phyloP scores from a whole-genome alignment of 2,888 invertebrate genomes.

The Tuta absoluta region DNA sequence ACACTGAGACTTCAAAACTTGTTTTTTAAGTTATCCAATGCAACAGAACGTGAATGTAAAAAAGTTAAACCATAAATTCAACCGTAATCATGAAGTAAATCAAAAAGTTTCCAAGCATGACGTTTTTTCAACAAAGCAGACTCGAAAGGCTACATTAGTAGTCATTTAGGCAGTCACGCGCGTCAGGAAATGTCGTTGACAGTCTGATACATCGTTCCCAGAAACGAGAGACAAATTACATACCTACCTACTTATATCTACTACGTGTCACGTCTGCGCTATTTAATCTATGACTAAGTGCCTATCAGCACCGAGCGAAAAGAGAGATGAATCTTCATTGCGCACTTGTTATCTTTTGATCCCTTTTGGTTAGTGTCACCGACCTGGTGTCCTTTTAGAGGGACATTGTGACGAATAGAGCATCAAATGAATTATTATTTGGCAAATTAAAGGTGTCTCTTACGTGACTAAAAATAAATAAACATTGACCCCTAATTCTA shows the following conservation, averaged over 20 bases:
- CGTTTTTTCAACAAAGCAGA: conserved; percentile 2
- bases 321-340: conserved; percentile 18
- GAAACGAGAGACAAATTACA: conserved; percentile 16
- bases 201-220: conserved; percentile 15
- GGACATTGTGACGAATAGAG: neutral
- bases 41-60: conserved; percentile 7
- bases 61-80: conserved; percentile 1
- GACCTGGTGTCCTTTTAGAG: conserved; percentile 4
- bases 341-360: conserved; percentile 2
- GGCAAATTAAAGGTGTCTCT: conserved; percentile 2
- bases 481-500: conserved; percentile 2
- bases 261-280: conserved; percentile 12
- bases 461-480: neutral
- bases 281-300: conserved; percentile 24
- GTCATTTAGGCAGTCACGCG: conserved; percentile 21
- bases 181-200: conserved; percentile 14
- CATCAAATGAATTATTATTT: neutral
- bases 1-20: neutral
- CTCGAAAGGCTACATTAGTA: conserved; percentile 11
- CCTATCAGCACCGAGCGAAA: conserved; percentile 7
- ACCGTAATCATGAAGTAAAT: conserved; percentile 1
- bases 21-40: neutral
- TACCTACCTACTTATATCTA: neutral
- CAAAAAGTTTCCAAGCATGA: conserved; percentile 4
- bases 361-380: conserved; percentile 13